phyloP scores from a whole-genome alignment of 1,140 invertebrate species.

The Andricus grossulariae region DNA sequence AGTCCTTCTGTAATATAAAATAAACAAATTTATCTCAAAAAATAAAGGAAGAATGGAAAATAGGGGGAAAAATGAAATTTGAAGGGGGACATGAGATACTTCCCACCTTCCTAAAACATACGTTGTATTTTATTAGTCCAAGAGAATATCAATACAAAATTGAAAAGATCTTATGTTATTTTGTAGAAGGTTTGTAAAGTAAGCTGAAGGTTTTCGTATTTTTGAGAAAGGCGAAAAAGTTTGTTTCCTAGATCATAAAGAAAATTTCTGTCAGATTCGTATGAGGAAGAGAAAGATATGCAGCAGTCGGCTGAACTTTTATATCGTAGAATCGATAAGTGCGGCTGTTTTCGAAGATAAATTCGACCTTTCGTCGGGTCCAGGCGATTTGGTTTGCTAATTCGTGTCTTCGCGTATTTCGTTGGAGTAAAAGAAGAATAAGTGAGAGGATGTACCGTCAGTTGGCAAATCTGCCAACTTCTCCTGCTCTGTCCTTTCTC shows the following conservation, averaged over 20 bases:
- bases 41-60: too few relatives aligned
- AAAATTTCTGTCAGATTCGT: neutral
- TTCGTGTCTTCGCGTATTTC: constrained; percentile 27
- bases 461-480: constrained; percentile 63
- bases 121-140: too few relatives aligned
- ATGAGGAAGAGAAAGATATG: neutral
- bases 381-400: constrained; percentile 32
- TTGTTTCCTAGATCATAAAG: neutral
- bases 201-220: too few relatives aligned
- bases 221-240: too few relatives aligned
- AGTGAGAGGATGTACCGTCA: constrained; percentile 36
- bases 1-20: too few relatives aligned
- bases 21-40: too few relatives aligned
- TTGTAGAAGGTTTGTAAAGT: too few relatives aligned
- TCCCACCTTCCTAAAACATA: too few relatives aligned
- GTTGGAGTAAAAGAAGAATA: constrained; percentile 3
- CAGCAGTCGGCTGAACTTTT: neutral
- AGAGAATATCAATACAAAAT: too few relatives aligned
- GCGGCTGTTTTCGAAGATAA: neutral
- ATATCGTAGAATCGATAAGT: constrained; percentile 2
- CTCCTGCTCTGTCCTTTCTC: constrained; percentile 51
- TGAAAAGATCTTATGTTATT: too few relatives aligned
- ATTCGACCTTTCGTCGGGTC: constrained; percentile 6
- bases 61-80: too few relatives aligned
- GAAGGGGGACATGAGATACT: too few relatives aligned